phyloP scores from a whole-genome alignment of 37 sponge, comb jelly and placozoan genomes.

The Beroe forskalii region DNA sequence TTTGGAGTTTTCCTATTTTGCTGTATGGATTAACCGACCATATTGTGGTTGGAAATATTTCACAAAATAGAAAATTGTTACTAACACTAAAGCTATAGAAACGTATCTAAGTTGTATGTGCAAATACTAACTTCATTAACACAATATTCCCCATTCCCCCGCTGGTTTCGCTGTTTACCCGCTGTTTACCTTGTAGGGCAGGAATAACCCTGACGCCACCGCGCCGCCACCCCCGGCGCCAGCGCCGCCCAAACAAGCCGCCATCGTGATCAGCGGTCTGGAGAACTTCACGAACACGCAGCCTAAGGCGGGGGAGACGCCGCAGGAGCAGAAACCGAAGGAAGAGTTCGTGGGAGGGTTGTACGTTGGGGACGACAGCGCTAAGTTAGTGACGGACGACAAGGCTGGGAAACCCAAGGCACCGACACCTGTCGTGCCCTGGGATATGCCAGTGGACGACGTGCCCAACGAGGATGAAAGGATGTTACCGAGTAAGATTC shows the following conservation, averaged over 20 bases:
- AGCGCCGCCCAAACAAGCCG: conserved; percentile 53
- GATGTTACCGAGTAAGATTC: conserved; percentile 37
- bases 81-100: too few relatives aligned
- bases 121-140: too few relatives aligned
- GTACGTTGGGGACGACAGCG: conserved; percentile 52
- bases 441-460: conserved; percentile 43
- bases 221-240: conserved; percentile 1
- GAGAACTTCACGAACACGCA: conserved; percentile 33
- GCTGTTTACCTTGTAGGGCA: conserved; percentile 41
- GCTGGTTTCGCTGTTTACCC: background rate
- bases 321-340: background rate
- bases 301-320: conserved; percentile 28
- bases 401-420: conserved; percentile 33
- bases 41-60: too few relatives aligned
- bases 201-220: conserved; percentile 13
- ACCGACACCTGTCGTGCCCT: background rate
- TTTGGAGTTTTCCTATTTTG: too few relatives aligned
- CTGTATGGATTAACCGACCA: too few relatives aligned
- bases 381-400: conserved; percentile 57
- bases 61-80: too few relatives aligned
- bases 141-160: background rate
- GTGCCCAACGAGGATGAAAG: conserved; percentile 28
- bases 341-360: conserved; percentile 55
- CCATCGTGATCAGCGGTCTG: conserved; percentile 41
- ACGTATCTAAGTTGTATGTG: too few relatives aligned